phyloP scores from a whole-genome alignment of 2,888 invertebrate species.

The Ennomos fuscantarius region DNA sequence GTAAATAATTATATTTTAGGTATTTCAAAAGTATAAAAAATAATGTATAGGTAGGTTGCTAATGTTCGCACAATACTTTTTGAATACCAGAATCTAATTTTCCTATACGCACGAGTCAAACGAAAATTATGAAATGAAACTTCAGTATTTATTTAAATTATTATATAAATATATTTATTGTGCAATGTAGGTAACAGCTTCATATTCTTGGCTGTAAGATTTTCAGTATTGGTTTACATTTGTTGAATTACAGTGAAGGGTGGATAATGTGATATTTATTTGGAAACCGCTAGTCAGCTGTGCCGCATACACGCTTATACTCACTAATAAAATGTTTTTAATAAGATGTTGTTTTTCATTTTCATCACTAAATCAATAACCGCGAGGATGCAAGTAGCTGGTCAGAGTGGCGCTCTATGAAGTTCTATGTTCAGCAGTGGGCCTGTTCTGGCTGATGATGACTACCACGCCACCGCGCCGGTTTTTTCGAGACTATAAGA shows the following conservation, averaged over 20 bases:
- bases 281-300: conserved; percentile 81
- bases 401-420: too few relatives aligned
- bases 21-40: conserved; percentile 66
- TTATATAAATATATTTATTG: conserved; percentile 23
- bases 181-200: conserved; percentile 11
- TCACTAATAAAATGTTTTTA: conserved; percentile 78
- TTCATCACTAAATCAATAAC: conserved; percentile 1
- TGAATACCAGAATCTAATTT: conserved; percentile 42
- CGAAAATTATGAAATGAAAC: conserved; percentile 34
- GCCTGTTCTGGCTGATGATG: too few relatives aligned
- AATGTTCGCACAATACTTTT: conserved; percentile 74
- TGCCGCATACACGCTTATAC: conserved; percentile 83
- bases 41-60: conserved; percentile 66
- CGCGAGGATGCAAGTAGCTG: too few relatives aligned
- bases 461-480: too few relatives aligned
- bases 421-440: too few relatives aligned
- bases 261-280: conserved; percentile 78
- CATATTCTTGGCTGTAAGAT: conserved; percentile 29
- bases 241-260: conserved; percentile 48
- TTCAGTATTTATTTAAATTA: conserved; percentile 25
- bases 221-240: conserved; percentile 46
- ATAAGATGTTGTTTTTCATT: conserved; percentile 54
- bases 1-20: conserved; percentile 70
- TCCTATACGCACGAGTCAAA: conserved; percentile 27
- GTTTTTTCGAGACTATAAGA: too few relatives aligned